Evolutionary conservation across 1,140 invertebrate species (phyloP).

Genomic region (Solen grandis): DNA sequence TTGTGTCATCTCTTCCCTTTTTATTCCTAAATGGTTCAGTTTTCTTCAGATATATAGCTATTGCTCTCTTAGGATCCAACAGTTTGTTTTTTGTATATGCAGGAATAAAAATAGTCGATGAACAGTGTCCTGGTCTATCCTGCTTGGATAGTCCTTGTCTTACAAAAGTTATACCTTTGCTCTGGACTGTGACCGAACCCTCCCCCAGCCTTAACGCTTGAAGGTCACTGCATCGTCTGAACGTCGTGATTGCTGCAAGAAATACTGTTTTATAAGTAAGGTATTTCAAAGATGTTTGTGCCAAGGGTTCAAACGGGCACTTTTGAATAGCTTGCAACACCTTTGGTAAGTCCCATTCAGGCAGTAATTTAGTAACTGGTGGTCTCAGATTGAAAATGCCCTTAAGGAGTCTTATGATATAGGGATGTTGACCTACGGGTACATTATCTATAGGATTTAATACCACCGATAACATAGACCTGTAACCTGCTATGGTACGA

Average conservation of each 20-base stretch:
- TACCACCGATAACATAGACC: conserved; percentile 47
- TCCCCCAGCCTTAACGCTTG: conserved; percentile 22
- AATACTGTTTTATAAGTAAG: conserved; percentile 34
- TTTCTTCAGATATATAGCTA: conserved; percentile 37
- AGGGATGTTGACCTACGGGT: conserved; percentile 30
- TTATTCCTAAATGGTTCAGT: conserved; percentile 45
- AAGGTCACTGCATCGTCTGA: conserved; percentile 26
- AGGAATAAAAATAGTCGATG: conserved; percentile 41
- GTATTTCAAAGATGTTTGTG: conserved; percentile 24
- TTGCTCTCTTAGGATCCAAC: conserved; percentile 43
- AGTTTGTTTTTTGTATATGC: conserved; percentile 32
- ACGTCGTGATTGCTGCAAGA: conserved; percentile 30
- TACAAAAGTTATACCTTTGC: conserved; percentile 24
- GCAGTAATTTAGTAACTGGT: background rate
- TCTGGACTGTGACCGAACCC: conserved; percentile 31
- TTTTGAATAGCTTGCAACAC: conserved; percentile 1
- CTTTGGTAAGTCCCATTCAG: background rate
- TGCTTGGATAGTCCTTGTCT: conserved; percentile 46
- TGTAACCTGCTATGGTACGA: conserved; percentile 36
- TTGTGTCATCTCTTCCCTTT: conserved; percentile 5
- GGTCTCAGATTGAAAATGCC: conserved; percentile 12
- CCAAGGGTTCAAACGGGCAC: conserved; percentile 30
- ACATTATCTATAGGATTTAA: conserved; percentile 8
- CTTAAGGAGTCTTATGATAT: conserved; percentile 9
- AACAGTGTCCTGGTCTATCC: conserved; percentile 35